Conservation (phyloP, 2,113 vertebrate species). For the Rynchops niger region DNA sequence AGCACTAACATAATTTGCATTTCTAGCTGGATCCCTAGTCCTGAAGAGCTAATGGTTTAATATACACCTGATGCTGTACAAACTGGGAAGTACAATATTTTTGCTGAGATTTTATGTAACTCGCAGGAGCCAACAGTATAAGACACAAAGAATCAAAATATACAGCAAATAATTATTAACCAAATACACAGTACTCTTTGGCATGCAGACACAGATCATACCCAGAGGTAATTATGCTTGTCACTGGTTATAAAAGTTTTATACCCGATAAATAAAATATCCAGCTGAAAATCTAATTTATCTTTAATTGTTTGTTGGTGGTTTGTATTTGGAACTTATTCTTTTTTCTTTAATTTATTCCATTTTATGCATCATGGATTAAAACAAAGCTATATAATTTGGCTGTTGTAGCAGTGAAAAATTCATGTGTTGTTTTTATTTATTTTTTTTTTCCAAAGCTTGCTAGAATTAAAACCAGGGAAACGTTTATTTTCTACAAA, state of each 20-base stretch:
- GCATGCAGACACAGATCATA: background rate
- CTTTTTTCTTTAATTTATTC: background rate
- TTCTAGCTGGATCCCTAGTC: background rate
- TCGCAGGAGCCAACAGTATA: background rate
- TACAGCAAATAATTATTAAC: background rate
- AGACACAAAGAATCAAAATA: background rate
- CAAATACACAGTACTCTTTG: background rate
- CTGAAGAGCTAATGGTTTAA: background rate
- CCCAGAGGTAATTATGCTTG: background rate
- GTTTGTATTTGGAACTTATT: background rate
- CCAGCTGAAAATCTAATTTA: background rate
- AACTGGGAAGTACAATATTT: background rate
- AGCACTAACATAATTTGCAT: background rate
- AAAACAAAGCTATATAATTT: background rate
- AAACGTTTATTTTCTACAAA: background rate
- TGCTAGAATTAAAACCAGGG: background rate
- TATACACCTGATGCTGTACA: background rate
- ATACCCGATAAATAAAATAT: background rate
- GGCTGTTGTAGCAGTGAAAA: background rate
- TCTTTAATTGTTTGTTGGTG: background rate
- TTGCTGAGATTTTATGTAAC: background rate
- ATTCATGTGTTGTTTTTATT: background rate
- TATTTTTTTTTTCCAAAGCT: background rate
- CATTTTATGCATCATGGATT: background rate
- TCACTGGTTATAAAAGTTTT: background rate